phyloP scores from a whole-genome alignment of 2,113 vertebrate species.

The Irena cyanogastra region DNA sequence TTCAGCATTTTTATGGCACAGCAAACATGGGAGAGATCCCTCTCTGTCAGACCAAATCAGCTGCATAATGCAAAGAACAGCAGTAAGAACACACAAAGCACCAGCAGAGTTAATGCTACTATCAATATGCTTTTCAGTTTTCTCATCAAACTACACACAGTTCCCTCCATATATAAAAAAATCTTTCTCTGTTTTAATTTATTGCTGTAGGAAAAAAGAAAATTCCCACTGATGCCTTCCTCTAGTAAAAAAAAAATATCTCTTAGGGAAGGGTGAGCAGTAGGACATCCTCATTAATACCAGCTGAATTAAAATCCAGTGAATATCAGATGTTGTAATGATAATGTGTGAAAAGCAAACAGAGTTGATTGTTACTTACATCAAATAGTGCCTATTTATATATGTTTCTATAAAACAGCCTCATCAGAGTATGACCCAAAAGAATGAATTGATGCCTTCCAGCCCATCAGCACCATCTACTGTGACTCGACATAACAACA shows the following conservation, averaged over 20 bases:
- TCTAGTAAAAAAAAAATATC: neutral
- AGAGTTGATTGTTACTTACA: conserved; percentile 51
- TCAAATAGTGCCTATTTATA: conserved; percentile 44
- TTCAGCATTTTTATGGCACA: conserved; percentile 61
- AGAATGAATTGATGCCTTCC: neutral
- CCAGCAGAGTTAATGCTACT: conserved; percentile 4
- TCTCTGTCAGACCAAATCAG: conserved; percentile 48
- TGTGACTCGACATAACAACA: neutral
- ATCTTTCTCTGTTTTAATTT: neutral
- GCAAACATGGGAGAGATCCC: conserved; percentile 2
- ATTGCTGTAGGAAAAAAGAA: neutral
- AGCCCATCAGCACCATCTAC: conserved; percentile 66
- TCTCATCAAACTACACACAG: neutral
- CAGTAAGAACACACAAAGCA: neutral
- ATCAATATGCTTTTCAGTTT: conserved; percentile 1
- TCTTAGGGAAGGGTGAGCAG: neutral
- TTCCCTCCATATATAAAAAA: neutral
- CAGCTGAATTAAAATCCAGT: conserved; percentile 55
- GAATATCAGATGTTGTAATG: conserved; percentile 60
- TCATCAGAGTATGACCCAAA: neutral
- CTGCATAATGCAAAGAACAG: neutral
- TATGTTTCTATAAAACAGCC: neutral
- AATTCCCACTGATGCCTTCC: neutral
- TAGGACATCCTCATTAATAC: conserved; percentile 56
- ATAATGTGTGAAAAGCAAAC: conserved; percentile 55